Base-by-base conservation (phyloP, 2,113 vertebrate species). In the Falco punctatus region DNA sequence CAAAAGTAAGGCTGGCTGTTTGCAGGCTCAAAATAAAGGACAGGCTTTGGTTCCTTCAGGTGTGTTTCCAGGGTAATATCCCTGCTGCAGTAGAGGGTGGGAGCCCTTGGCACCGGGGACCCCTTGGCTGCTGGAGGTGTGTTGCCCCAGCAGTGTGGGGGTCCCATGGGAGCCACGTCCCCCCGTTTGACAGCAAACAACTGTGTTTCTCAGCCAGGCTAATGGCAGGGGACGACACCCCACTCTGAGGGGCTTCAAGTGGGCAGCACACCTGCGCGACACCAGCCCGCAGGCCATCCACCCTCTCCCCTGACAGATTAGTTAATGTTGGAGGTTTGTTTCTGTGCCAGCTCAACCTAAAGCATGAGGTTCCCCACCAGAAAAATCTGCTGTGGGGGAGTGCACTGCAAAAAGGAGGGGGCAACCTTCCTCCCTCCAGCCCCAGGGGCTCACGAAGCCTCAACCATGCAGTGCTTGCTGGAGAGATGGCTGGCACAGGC, bases 61-160 rank as follows among this genome's bases (percentile, higher is more conserved):
- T 0, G 0, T 55, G n/a, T 74, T 82, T 52, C 87, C 66, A 55
- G 71, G 61, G 64, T 13, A 24, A 58, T 49, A 73, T 22, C 58
- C 55, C 40, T 9, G 5, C 40, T 44, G 44, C 74, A 88, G 59
- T 22, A 38, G 58, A 1, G 5, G 49, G 12, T 32, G 46, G 33
- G 74, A 72, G 48, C 70, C 30, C 72, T 54, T 3, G 3, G 38
- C 59, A 69, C 44, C 1, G 2, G 59, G 35, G 35, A 42, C 8
- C 35, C 38, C 59, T 72, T 4, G 7, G 59, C 32, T 74, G 44
- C 65, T 6, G 4, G 16, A 44, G 38, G 18, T 0, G 6, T 1
- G 3, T 32, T 59, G 64, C 10, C 32, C 6, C 49, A 38, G 17
- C n/a, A 27, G 11, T 4, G 1, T 0, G 2, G 66, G 30, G 57